A percentile compares a stretch with the other conserved stretches of the same genome.
phyloP scores from a whole-genome alignment of 2,797 vertebrate species.

The Syncerus caffer region DNA sequence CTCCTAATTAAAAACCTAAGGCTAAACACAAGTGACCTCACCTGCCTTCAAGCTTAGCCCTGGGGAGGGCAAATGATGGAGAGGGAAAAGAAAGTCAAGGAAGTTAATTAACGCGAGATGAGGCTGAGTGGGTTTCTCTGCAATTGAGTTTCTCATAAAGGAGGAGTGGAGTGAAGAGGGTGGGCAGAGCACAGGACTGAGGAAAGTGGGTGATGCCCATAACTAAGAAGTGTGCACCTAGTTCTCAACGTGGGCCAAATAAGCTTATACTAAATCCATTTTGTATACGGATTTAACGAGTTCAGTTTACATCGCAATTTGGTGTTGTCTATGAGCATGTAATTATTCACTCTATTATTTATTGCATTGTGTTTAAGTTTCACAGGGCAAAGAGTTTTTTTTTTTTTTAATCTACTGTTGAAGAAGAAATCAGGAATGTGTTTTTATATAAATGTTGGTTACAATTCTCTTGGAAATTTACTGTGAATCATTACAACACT shows the following conservation, averaged over 20 bases:
- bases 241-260: neutral
- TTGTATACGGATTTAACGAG: neutral
- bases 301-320: neutral
- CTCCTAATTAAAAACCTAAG: neutral
- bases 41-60: neutral
- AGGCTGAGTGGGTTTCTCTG: neutral
- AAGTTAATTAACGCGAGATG: neutral
- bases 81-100: neutral
- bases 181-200: neutral
- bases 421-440: neutral
- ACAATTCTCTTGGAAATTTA: neutral
- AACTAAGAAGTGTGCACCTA: neutral
- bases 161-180: neutral
- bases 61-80: neutral
- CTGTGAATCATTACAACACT: neutral
- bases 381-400: neutral
- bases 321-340: neutral
- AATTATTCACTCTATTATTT: neutral
- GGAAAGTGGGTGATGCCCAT: neutral
- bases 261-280: neutral
- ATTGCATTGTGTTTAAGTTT: neutral
- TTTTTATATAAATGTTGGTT: neutral
- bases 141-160: neutral
- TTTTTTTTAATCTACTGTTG: neutral
- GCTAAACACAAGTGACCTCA: neutral